These are phyloP conservation scores for Ischnura elegans DNA, from an alignment of 2,888 invertebrate species.

Conservation along the genomic window DNA sequence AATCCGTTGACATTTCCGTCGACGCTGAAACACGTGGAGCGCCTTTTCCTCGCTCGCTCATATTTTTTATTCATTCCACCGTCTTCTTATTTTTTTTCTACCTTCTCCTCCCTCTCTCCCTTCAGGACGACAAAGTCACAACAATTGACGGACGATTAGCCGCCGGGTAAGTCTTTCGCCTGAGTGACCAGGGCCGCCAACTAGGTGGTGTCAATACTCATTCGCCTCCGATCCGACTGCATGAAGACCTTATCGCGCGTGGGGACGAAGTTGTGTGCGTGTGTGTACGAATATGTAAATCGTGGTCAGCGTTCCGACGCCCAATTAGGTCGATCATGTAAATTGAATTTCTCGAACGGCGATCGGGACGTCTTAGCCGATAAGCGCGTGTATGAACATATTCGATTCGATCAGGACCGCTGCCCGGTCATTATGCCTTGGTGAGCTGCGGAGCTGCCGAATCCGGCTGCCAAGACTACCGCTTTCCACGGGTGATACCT, in stretches of 20 bases:
- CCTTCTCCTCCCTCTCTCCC: no score
- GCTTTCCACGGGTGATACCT: not conserved
- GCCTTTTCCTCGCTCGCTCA: not conserved
- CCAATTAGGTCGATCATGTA: conserved; percentile 38
- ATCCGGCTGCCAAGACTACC: not conserved
- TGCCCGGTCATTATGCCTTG: conserved; percentile 16
- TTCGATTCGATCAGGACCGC: not conserved
- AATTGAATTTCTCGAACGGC: conserved; percentile 26
- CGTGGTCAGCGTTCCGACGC: conserved; percentile 5
- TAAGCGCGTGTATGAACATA: conserved; percentile 26
- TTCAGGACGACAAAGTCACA: conserved; percentile 14
- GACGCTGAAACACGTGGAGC: conserved; percentile 23
- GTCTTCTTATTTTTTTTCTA: not conserved
- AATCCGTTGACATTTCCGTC: conserved; percentile 28
- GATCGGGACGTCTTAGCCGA: not conserved
- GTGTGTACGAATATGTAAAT: conserved; percentile 13
- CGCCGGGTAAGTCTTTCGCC: not conserved
- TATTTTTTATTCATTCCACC: not conserved
- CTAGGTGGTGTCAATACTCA: conserved; percentile 8
- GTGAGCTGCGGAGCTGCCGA: not conserved
- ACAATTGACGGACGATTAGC: conserved; percentile 45
- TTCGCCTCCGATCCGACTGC: not conserved
- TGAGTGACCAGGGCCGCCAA: not conserved
- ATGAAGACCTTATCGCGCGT: not conserved
- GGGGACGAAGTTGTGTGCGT: not conserved